Evolutionary conservation across 1,140 invertebrate species (phyloP), one percentile per base, ranked within the genome.

Genomic region (Dendrolimus kikuchii): DNA sequence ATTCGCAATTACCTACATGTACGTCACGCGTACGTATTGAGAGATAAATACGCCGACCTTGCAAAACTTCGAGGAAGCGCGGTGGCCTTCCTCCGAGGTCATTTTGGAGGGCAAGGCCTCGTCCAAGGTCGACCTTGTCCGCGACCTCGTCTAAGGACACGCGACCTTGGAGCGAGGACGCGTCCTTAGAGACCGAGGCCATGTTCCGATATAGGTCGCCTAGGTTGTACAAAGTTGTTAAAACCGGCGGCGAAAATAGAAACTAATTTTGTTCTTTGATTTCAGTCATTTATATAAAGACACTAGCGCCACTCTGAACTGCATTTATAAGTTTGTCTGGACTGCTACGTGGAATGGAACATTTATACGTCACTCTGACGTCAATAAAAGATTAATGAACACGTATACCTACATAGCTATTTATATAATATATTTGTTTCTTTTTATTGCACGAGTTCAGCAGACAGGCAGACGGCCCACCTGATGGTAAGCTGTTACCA

Each of bases 111-210:
- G 46, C 57, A 53, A 42, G 38, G 46, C 5, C 53, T 53, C 44
- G 38, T 44, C n/a, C 43, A 55, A 51, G 51, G 52, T 44, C 44
- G 49, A 55, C 57, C 57, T 59, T 55, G 51, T 10, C 23, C 46
- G 47, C 45, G 48, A 53, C 65, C 68, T 71, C 49, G 58, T 10
- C 40, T 10, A 49, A 51, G 59, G 62, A 49, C 59, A 49, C 55
- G 40, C 38, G 49, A 55, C 66, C 66, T 74, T 62, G 63, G 6
- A 46, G 42, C 57, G 45, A 72, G 72, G 72, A 59, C 63, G 23
- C 44, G 55, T 46, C 71, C 68, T 71, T 60, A 52, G 40, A 38
- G 38, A 5, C 6, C 46, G 45, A 53, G 23, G 23, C 23, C 23
- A 3, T 23, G 1, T 23, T 23, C 23, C 23, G 23, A 23, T 23